A percentile compares a stretch with the other conserved stretches of the same genome.
Conservation (phyloP, 2,888 invertebrate genomes). For the Sinohyriopsis cumingii region DNA sequence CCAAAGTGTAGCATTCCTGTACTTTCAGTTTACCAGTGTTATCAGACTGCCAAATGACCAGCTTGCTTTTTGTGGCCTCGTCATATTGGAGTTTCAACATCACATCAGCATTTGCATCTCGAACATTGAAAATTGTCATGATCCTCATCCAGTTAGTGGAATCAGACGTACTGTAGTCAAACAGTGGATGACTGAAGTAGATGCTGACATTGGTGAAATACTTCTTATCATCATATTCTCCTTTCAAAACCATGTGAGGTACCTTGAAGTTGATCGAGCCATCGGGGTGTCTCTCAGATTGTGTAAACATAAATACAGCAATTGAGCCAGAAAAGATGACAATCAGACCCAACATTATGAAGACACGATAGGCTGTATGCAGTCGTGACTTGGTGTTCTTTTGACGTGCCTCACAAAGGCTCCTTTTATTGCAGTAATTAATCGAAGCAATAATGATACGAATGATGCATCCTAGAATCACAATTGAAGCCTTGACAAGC, state of each 20-base stretch:
- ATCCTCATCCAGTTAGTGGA: constrained; percentile 46
- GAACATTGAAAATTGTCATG: constrained; percentile 34
- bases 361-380: constrained; percentile 48
- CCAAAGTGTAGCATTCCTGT: constrained; percentile 46
- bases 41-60: constrained; percentile 36
- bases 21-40: constrained; percentile 11
- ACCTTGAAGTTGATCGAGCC: constrained; percentile 54
- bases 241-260: constrained; percentile 48
- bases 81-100: constrained; percentile 43
- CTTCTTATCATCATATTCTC: constrained; percentile 51
- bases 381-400: constrained; percentile 29
- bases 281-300: constrained; percentile 49
- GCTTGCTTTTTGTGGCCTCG: constrained; percentile 22
- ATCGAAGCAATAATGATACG: constrained; percentile 44
- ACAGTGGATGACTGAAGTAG: constrained; percentile 51
- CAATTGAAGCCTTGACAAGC: constrained; percentile 47
- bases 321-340: constrained; percentile 47
- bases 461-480: constrained; percentile 50
- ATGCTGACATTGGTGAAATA: constrained; percentile 60
- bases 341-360: constrained; percentile 56
- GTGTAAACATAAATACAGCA: constrained; percentile 57
- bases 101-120: constrained; percentile 17
- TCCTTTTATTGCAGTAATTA: constrained; percentile 46
- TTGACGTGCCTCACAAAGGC: constrained; percentile 27
- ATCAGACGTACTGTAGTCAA: constrained; percentile 27